Evolutionary conservation across 2,113 vertebrate species (phyloP).

Genomic region (Nyctereutes procyonoides): DNA sequence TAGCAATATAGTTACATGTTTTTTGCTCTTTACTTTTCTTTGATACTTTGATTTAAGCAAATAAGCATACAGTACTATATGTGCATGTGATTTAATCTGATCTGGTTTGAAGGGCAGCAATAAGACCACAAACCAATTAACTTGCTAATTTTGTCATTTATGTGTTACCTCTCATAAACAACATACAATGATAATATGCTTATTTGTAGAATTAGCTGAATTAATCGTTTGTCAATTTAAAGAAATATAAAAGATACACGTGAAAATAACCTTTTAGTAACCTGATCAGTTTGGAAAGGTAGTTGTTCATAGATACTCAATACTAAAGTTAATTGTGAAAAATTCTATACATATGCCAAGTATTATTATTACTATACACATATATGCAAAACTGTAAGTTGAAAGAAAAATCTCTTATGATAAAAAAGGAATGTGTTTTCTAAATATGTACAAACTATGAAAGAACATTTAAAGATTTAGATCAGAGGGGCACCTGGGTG

Average conservation of each 20-base stretch:
- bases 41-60: not conserved
- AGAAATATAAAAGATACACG: not conserved
- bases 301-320: not conserved
- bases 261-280: not conserved
- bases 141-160: not conserved
- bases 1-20: not conserved
- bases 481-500: not conserved
- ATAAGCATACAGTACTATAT: not conserved
- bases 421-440: not conserved
- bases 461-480: not conserved
- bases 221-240: not conserved
- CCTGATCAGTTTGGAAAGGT: not conserved
- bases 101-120: not conserved
- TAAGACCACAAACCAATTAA: not conserved
- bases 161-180: not conserved
- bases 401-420: constrained; percentile 3
- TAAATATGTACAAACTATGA: not conserved
- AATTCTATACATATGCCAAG: not conserved
- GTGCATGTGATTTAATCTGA: not conserved
- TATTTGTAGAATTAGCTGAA: constrained; percentile 15
- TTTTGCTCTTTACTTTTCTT: not conserved
- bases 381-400: not conserved
- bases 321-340: not conserved
- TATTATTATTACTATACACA: not conserved
- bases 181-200: not conserved